Base-by-base conservation (phyloP, 2,113 vertebrate species). In the Emydocephalus ijimae region DNA sequence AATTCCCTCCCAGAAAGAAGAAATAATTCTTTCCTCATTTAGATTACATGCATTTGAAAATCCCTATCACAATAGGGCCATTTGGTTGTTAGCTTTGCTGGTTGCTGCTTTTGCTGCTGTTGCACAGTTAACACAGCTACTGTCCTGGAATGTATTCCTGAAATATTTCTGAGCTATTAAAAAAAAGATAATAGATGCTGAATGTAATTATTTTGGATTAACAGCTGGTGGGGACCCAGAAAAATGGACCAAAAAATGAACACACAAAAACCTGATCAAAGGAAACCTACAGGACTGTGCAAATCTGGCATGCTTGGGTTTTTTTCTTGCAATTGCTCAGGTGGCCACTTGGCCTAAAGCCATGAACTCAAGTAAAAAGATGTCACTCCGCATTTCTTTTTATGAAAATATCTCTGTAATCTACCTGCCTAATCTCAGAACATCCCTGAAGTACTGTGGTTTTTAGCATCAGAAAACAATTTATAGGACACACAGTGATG, bases 391-490 rank as follows among this genome's bases (percentile, higher is more conserved):
- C 21, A 89, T 93, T 89, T 85, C 43, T 57, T 90, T 55, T 64
- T 85, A 87, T 23, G 26, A 26, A 57, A 57, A 23, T 88, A 69
- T 56, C 57, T 93, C 61, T 91, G 52, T 91, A 86, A 93, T 91
- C 92, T 91, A n/a, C 90, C 54, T 91, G 64, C 52, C 92, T 91
- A 89, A 91, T 91, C 61, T 85, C 74, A 88, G 85, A 57, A 61
- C 57, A 48, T 93, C 61, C 52, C 90, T 29, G 64, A 89, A 91
- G 54, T 69, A 39, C 43, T n/a, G 50, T 26, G 6, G 23, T 24
- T 88, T 24, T 57, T 88, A 91, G 26, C 29, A 91, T 87, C 64
- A 85, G 86, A 81, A 91, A 93, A 91, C 10, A 6, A 55, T 88
- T 29, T 88, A n/a, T n/a, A 91, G 55, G 88, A 91, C n/a, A 61